Conservation (phyloP, 2,888 invertebrate genomes). For the Horisme vitalbata region DNA sequence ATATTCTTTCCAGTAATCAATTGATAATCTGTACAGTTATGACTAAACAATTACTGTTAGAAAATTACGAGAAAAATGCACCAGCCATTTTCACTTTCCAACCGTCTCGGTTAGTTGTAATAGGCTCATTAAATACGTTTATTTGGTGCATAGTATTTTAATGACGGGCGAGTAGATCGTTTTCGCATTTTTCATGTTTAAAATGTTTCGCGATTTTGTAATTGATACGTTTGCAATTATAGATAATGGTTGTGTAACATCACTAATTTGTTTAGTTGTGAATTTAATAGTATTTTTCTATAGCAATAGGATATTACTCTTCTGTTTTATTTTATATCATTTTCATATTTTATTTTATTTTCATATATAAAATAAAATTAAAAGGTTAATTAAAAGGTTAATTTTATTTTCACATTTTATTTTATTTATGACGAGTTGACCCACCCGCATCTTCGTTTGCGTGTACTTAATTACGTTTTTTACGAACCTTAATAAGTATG, state of each 20-base stretch:
- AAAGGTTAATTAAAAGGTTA: too few relatives aligned
- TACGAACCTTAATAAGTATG: too few relatives aligned
- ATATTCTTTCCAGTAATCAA: too few relatives aligned
- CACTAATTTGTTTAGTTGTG: not conserved
- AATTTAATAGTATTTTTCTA: too few relatives aligned
- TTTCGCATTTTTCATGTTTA: constrained; percentile 23
- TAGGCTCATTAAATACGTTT: constrained; percentile 40
- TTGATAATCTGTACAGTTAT: not conserved
- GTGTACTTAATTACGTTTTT: too few relatives aligned
- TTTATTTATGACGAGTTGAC: too few relatives aligned
- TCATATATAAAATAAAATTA: too few relatives aligned
- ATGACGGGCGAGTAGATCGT: constrained; percentile 39
- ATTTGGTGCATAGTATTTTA: constrained; percentile 45
- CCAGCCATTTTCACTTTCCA: constrained; percentile 45
- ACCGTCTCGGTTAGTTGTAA: constrained; percentile 35
- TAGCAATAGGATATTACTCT: too few relatives aligned
- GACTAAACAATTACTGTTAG: not conserved
- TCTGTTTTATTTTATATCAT: too few relatives aligned
- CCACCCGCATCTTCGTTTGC: too few relatives aligned
- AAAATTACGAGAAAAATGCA: constrained; percentile 25
- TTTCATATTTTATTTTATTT: too few relatives aligned
- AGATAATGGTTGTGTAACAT: constrained; percentile 10
- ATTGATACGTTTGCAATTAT: constrained; percentile 24
- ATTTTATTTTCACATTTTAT: too few relatives aligned
- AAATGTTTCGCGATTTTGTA: constrained; percentile 22